Conservation (phyloP, 2,888 invertebrate species). For the Lycocerus yunnanus region DNA sequence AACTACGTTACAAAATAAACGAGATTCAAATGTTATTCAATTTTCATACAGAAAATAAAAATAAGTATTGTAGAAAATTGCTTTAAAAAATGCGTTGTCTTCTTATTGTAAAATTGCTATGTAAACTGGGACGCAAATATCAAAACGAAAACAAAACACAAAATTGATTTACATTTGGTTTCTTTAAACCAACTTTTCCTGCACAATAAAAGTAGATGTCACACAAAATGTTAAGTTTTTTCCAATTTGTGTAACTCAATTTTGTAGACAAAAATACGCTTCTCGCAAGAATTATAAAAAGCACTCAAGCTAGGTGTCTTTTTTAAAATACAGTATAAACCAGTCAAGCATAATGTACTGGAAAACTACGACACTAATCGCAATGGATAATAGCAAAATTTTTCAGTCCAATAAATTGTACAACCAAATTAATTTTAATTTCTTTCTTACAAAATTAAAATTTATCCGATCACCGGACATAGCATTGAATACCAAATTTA, state of each 20-base stretch:
- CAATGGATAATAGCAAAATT: too few species aligned
- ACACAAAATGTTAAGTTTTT: not conserved
- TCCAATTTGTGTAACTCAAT: not conserved
- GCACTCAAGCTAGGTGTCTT: not conserved
- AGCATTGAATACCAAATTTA: too few species aligned
- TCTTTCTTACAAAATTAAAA: not conserved
- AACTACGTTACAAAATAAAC: not conserved
- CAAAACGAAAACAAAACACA: not conserved
- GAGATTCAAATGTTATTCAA: not conserved
- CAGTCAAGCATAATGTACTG: not conserved
- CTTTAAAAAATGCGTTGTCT: not conserved
- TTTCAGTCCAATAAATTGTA: not conserved
- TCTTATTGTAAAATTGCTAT: not conserved
- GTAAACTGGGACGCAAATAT: not conserved
- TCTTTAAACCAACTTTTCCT: not conserved
- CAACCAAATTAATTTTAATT: not conserved
- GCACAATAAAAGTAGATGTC: not conserved
- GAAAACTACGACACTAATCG: not conserved
- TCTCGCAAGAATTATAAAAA: not conserved
- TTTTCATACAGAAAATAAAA: not conserved
- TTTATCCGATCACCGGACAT: too few species aligned
- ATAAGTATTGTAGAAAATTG: not conserved
- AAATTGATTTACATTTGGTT: not conserved
- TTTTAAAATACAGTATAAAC: not conserved
- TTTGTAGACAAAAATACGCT: not conserved